Evolutionary conservation across 2,113 vertebrate species (phyloP), one percentile per base, ranked within the genome.

Genomic region (Micronycteris hirsuta): DNA sequence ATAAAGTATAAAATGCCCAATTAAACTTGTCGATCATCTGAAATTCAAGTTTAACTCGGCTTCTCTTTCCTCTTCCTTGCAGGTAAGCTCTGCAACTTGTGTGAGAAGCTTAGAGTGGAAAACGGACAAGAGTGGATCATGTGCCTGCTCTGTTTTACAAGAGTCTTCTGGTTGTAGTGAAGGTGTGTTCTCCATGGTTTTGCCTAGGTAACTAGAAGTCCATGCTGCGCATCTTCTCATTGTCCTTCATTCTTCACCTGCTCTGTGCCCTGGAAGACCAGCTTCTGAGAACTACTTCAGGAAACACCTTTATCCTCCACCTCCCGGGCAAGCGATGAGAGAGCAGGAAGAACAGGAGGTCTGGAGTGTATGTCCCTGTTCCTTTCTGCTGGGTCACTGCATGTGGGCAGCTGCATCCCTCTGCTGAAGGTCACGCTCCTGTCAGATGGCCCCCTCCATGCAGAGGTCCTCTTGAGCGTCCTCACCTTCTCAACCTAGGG

Each of bases 1-100:
- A 58, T 61, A 89, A 80, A 52, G 22, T 43, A 89, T 15, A 88
- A 24, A 2, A 65, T 68, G 36, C 8, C 36, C 36, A 47, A 28
- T 33, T 74, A 91, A 77, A 76, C 76, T 65, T 5, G 14, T 14
- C 56, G 4, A 61, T 78, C 20, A 67, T 52, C 20, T 78, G 26
- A 73, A 94, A 95, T 54, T 81, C 14, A 63, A 61, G 61, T 87
- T 67, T 36, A 49, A 73, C 36, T 38, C 6, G 16, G 38, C 31
- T 58, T 73, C 63, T 54, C 49, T 89, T 84, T 63, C 38, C 41
- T 63, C 38, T 68, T 80, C 22, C 33, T 81, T 33, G 17, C 15
- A 45, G 19, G 43, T 70, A 76, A 78, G 9, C 47, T 47, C 28
- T 61, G 26, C 5, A 86, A n/a, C 61, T 87, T 3, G 20, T 52